These are phyloP conservation scores for Proterorhinus semilunaris DNA, from an alignment of 2,113 vertebrate genomes.

Conservation along the genomic window DNA sequence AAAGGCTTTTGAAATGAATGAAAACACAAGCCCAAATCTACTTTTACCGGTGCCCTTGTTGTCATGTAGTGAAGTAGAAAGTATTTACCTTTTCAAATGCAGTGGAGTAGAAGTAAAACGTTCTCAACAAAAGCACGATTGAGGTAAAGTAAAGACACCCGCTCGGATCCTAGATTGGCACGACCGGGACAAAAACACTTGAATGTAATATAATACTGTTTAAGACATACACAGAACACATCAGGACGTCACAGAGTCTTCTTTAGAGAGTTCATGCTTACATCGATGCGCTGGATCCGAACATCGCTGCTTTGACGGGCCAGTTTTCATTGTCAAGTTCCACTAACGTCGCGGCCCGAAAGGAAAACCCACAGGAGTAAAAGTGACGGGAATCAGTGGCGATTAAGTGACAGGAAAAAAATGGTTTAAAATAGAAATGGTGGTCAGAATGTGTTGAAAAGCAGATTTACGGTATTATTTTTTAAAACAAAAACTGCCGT, in stretches of 20 bases:
- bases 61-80: no score
- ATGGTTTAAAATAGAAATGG: no score
- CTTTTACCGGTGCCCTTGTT: no score
- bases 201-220: conserved; percentile 15
- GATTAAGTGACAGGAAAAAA: no score
- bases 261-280: conserved; percentile 15
- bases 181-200: neutral
- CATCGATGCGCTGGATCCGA: neutral
- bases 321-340: neutral
- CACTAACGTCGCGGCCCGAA: neutral
- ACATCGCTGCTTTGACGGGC: neutral
- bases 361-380: neutral
- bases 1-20: no score
- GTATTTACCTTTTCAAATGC: no score
- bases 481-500: no score
- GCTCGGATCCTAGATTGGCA: neutral
- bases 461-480: no score
- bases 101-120: no score
- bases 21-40: no score
- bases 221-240: conserved; percentile 24
- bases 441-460: no score
- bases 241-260: conserved; percentile 15
- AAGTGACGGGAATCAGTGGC: neutral
- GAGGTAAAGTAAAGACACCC: no score
- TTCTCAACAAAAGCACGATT: neutral